Evolutionary conservation across 30 jellyfish, hydroid and myxozoan genomes (phyloP).

Genomic region (Nemopilema nomurai): DNA sequence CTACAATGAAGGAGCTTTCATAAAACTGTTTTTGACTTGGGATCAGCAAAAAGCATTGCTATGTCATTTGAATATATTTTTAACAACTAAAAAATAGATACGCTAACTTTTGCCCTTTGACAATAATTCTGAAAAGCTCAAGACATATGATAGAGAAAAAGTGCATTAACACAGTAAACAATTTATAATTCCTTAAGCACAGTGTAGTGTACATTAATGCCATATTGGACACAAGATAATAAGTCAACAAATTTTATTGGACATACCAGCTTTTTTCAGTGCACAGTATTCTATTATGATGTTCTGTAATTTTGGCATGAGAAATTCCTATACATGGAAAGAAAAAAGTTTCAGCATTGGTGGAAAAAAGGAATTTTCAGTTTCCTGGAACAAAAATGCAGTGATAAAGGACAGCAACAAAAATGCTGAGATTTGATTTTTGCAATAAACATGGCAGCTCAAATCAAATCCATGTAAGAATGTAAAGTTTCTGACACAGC

Average conservation of each 20-base stretch:
- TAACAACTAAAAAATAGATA: no score
- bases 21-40: no score
- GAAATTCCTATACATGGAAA: background rate
- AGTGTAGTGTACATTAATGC: no score
- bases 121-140: no score
- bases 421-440: background rate
- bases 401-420: background rate
- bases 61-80: no score
- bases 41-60: no score
- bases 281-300: constrained; percentile 13
- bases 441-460: background rate
- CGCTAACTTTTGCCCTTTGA: no score
- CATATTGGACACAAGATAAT: background rate
- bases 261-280: constrained; percentile 28
- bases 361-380: background rate
- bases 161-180: no score
- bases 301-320: constrained; percentile 13
- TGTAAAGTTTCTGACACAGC: no score
- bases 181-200: no score
- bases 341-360: background rate
- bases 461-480: background rate
- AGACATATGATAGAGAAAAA: no score
- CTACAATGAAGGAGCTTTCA: no score
- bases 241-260: background rate
- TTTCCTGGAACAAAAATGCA: background rate